These are phyloP conservation scores for Pseudopodoces humilis DNA, from an alignment of 2,113 vertebrate species.

Conservation along the genomic window DNA sequence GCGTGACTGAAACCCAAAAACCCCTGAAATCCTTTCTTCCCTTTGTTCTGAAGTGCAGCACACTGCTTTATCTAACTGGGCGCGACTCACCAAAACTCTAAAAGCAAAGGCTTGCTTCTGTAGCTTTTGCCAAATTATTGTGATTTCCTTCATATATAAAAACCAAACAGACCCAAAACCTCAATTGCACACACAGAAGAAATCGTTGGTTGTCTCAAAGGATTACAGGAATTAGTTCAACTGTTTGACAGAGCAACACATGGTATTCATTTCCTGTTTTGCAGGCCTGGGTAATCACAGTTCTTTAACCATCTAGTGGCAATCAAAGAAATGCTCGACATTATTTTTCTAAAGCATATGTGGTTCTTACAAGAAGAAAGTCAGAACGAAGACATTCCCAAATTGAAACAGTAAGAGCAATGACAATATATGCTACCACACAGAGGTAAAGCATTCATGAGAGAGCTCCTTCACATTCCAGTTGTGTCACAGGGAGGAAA, in stretches of 20 bases:
- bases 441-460: background rate
- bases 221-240: conserved; percentile 39
- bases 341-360: background rate
- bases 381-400: conserved; percentile 4
- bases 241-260: background rate
- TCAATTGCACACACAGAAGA: background rate
- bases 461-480: conserved; percentile 57
- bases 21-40: background rate
- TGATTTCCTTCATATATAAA: background rate
- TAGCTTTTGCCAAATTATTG: background rate
- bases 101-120: background rate
- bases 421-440: background rate
- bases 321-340: background rate
- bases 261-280: background rate
- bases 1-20: background rate
- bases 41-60: background rate
- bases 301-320: background rate
- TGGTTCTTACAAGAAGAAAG: background rate
- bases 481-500: conserved; percentile 18
- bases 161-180: background rate
- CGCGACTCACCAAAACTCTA: background rate
- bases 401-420: background rate
- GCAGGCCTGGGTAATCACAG: background rate
- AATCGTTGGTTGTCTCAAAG: background rate
- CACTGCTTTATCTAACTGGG: background rate